Evolutionary conservation across 2,113 vertebrate species (phyloP).

Genomic region (Pelvicachromis taeniatus): DNA sequence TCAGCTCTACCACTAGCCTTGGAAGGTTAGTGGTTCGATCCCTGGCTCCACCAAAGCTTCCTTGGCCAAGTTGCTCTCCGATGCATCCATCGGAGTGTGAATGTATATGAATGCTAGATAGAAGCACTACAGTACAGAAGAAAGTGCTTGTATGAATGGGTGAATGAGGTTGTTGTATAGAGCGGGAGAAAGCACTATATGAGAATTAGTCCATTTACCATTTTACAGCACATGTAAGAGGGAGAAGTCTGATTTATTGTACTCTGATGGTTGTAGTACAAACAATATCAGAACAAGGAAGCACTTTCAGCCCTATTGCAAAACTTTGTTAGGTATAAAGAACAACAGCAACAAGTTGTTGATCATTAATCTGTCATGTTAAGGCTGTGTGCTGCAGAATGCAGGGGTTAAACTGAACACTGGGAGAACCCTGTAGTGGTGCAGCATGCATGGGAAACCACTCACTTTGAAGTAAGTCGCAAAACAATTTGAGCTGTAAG

Average conservation of each 20-base stretch:
- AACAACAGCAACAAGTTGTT: not conserved
- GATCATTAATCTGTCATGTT: not conserved
- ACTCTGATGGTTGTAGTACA: not conserved
- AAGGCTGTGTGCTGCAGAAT: not conserved
- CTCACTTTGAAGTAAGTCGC: not conserved
- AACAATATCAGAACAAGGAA: not conserved
- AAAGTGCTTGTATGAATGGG: too few relatives aligned
- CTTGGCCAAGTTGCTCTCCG: too few relatives aligned
- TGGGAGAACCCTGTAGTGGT: not conserved
- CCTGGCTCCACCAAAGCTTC: too few relatives aligned
- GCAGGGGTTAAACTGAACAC: not conserved
- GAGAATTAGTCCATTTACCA: too few relatives aligned
- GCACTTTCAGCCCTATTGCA: not conserved
- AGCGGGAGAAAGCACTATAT: too few relatives aligned
- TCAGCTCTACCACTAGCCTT: too few relatives aligned
- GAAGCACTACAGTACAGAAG: too few relatives aligned
- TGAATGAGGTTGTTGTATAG: too few relatives aligned
- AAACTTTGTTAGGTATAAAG: not conserved
- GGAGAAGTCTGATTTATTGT: not conserved
- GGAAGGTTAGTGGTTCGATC: too few relatives aligned
- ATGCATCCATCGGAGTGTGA: too few relatives aligned
- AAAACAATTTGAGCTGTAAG: not conserved
- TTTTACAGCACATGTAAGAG: not conserved
- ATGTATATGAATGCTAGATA: too few relatives aligned
- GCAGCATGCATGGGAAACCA: not conserved